These are phyloP conservation scores for Clitarchus hookeri DNA, from an alignment of 2,888 invertebrate species.

Conservation along the genomic window DNA sequence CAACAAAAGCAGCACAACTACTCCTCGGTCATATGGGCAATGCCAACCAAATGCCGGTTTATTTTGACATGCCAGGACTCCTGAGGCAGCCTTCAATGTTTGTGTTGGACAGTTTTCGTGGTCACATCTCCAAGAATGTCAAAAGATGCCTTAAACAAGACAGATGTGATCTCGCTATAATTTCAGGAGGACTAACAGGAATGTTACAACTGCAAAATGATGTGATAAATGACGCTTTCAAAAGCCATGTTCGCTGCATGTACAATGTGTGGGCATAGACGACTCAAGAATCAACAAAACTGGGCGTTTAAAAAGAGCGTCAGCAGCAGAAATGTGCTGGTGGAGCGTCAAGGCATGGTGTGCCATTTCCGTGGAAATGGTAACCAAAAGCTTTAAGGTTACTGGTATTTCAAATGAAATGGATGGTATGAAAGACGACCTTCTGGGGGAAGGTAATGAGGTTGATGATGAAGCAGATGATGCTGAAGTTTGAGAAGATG, in stretches of 20 bases:
- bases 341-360: neutral
- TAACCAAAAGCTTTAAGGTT: neutral
- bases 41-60: slow-evolving; percentile 31
- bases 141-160: neutral
- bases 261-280: neutral
- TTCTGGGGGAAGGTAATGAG: neutral
- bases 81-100: slow-evolving; percentile 24
- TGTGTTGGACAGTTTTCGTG: slow-evolving; percentile 26
- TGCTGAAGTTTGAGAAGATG: neutral
- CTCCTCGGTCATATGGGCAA: slow-evolving; percentile 33
- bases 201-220: neutral
- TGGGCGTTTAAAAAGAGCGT: neutral
- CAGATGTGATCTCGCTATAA: neutral
- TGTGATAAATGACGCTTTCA: neutral
- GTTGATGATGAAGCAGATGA: neutral
- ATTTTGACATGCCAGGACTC: slow-evolving; percentile 28
- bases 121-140: slow-evolving; percentile 10
- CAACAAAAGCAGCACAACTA: neutral
- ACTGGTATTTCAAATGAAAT: neutral
- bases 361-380: neutral
- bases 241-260: neutral
- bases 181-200: neutral
- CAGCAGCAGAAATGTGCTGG: neutral
- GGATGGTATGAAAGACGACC: neutral
- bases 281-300: neutral